Evolutionary conservation across 1,140 invertebrate species (phyloP), one percentile per base, ranked within the genome.

Genomic region (Drosophila sproati): DNA sequence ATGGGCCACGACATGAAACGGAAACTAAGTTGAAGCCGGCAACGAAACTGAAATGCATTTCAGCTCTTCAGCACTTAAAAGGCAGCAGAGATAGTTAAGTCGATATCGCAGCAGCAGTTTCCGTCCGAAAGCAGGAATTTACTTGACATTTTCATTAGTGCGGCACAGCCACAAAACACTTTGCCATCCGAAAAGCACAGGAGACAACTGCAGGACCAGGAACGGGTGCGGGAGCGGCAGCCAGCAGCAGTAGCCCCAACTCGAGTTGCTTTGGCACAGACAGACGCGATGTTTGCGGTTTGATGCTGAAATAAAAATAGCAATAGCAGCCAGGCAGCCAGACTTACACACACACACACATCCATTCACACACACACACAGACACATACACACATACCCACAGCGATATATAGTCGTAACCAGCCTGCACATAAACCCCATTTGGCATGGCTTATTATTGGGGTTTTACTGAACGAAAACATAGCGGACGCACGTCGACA

Each of bases 141-240:
- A 83, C 90, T 91, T 91, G 90, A 91, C 90, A 91, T 91, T 91
- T 91, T 91, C 90, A 91, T 91, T 91, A 91, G 82, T 87, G 86
- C 64, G 69, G 71, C 77, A 79, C 82, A 78, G 76, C 82, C 80
- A 80, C 87, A 86, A 80, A 77, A 91, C 81, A 88, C 85, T 89
- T 82, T 89, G 85, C 85, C 85, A 78, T 55, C 61, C 59, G 54
- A 48, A 4, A n/a, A 39, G 47, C 7, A 20, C 20, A 7, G 52
- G 35, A 55, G 62, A 3, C 12, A 12, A 20, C 3, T 59, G 45
- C 8, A 20, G 52, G 28, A 48, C 28, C 29, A 45, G 32, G 32
- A 51, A 29, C 10, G 12, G 12, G 48, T n/a, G 37, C 8, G 31
- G 47, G 10, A 43, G 39, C n/a, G 34, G 50, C 31, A 60, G 41